Percentiles rank a stretch among this genome's conserved stretches.
Evolutionary conservation across 2,888 invertebrate species (phyloP).

Genomic region (Campopleginae sp.): DNA sequence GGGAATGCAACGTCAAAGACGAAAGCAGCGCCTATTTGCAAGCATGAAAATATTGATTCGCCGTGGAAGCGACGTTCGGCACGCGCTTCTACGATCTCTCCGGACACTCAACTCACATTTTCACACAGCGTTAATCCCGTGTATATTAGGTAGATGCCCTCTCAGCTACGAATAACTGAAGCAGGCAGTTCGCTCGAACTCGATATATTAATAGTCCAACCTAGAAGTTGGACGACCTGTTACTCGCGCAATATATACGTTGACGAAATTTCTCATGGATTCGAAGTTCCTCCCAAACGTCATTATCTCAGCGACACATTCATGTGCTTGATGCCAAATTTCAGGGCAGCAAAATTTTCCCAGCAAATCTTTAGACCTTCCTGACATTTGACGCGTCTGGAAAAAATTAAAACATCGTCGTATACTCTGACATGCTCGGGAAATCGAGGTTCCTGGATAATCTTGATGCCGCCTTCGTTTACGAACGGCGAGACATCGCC

Average conservation of each 20-base stretch:
- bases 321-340: background rate
- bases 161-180: slow-evolving; percentile 67
- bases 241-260: slow-evolving; percentile 47
- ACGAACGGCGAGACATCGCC: background rate
- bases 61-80: background rate
- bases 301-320: background rate
- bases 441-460: slow-evolving; percentile 9
- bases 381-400: background rate
- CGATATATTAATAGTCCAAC: slow-evolving; percentile 72
- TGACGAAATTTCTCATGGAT: slow-evolving; percentile 49
- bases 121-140: slow-evolving; percentile 28
- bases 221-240: slow-evolving; percentile 58
- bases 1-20: background rate
- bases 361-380: background rate
- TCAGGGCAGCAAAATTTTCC: too few relatives aligned
- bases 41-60: background rate
- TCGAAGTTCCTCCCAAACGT: background rate
- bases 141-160: slow-evolving; percentile 35
- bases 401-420: background rate
- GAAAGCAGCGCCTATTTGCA: background rate
- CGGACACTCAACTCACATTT: slow-evolving; percentile 42
- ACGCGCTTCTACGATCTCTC: slow-evolving; percentile 9
- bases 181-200: slow-evolving; percentile 55
- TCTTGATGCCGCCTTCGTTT: slow-evolving; percentile 25
- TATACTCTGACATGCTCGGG: background rate